Evolutionary conservation across 2,888 invertebrate species (phyloP), one percentile per base, ranked within the genome.

Genomic region (Cosmopolites sordidus): DNA sequence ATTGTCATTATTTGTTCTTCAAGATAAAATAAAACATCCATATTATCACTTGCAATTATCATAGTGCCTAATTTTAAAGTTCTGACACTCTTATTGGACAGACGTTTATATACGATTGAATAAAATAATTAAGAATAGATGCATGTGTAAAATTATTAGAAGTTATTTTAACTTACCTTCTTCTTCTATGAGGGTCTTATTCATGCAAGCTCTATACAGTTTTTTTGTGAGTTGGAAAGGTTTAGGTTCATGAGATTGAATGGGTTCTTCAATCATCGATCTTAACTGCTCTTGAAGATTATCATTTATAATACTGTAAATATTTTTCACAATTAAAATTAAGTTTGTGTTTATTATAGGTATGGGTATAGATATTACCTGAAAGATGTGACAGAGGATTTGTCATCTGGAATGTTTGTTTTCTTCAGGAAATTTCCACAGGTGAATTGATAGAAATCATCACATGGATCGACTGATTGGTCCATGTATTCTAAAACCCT

Each of bases 191-290:
- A 84, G 74, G 60, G 84, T 83, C 74, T 86, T 84, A 70, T 94
- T 91, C 84, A 93, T 89, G 75, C 95, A 95, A 45, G 92, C 84
- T 65, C 82, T 82, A 77, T 91, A 95, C 56, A 94, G 76, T 16
- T 84, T 83, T 72, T 92, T 92, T 12, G 89, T 88, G 53, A 92
- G 81, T 48, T 75, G 78, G 69, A 90, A 87, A 0, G 89, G 86
- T 60, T 80, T 80, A 0, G 85, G 83, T 60, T 87, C 87, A 12
- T 79, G 73, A 0, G 76, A 72, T 48, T 73, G 65, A 2, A 81
- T 73, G 0, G 84, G 82, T 61, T 84, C 84, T 60, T 87, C 87
- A 39, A 89, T 79, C 62, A 87, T 79, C 1, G 79, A 74, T 16
- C 87, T 73, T 44, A 89, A 78, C 69, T 89, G 88, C 66, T 87